Evolutionary conservation across 2,888 invertebrate genomes (phyloP).

Genomic region (Oligia strigilis): DNA sequence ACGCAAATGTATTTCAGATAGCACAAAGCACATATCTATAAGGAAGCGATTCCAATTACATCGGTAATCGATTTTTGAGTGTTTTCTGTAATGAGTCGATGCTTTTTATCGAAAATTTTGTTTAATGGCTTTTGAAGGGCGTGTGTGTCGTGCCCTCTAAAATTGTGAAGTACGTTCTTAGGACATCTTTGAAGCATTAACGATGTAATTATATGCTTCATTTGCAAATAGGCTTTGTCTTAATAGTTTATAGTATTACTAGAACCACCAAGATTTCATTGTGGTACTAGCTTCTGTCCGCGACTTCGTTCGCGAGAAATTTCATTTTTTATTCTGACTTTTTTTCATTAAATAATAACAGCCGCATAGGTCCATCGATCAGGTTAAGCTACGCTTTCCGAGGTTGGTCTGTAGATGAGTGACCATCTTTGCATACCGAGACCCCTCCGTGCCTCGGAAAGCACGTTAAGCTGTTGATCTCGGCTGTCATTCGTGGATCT

Average conservation of each 20-base stretch:
- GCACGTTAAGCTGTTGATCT: too few species aligned
- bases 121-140: constrained; percentile 54
- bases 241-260: not conserved
- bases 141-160: constrained; percentile 52
- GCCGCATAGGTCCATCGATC: too few species aligned
- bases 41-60: constrained; percentile 74
- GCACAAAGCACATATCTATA: constrained; percentile 58
- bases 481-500: too few species aligned
- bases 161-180: constrained; percentile 3
- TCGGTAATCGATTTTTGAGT: constrained; percentile 66
- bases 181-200: constrained; percentile 19
- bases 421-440: too few species aligned
- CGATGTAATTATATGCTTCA: not conserved
- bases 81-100: constrained; percentile 61
- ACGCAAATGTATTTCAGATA: constrained; percentile 70
- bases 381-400: too few species aligned
- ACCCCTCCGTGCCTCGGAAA: too few species aligned
- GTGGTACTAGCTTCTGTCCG: too few species aligned
- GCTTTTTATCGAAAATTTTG: constrained; percentile 49
- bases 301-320: too few species aligned
- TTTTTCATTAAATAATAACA: too few species aligned
- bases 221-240: not conserved
- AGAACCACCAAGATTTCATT: too few species aligned
- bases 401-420: too few species aligned
- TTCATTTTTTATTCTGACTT: too few species aligned